These are phyloP conservation scores for Sinelater perroti DNA, from an alignment of 2,888 invertebrate genomes.

Conservation along the genomic window DNA sequence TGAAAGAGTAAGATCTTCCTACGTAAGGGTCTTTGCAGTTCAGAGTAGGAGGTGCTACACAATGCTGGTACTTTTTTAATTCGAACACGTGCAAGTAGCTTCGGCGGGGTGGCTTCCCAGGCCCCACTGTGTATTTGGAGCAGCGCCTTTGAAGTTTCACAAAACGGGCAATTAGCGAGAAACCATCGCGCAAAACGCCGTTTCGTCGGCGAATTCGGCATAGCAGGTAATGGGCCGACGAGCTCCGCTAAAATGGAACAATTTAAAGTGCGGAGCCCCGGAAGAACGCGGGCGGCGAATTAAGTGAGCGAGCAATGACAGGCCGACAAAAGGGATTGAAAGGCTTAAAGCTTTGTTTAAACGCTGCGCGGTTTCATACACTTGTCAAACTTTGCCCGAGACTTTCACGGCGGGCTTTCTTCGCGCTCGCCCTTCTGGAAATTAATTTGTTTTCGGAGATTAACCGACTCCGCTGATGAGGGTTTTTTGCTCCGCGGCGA, in stretches of 20 bases:
- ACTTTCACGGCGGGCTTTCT: slow-evolving; percentile 37
- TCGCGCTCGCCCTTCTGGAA: slow-evolving; percentile 29
- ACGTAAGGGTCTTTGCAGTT: too few relatives aligned
- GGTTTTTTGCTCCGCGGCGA: slow-evolving; percentile 20
- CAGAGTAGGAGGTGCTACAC: too few relatives aligned
- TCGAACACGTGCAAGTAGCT: too few relatives aligned
- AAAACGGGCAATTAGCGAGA: too few relatives aligned
- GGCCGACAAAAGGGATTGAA: slow-evolving; percentile 45
- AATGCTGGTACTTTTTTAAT: too few relatives aligned
- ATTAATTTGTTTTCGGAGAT: slow-evolving; percentile 34
- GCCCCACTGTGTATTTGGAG: too few relatives aligned
- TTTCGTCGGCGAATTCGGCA: too few relatives aligned
- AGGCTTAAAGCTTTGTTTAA: slow-evolving; percentile 49
- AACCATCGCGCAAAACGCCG: too few relatives aligned
- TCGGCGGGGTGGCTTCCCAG: too few relatives aligned
- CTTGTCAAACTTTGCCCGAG: slow-evolving; percentile 46
- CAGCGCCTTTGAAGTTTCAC: too few relatives aligned
- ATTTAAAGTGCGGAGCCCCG: slow-evolving; percentile 36
- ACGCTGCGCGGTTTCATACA: slow-evolving; percentile 48
- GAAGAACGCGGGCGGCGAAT: slow-evolving; percentile 36
- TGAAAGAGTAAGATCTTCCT: too few relatives aligned
- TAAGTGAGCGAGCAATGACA: slow-evolving; percentile 45
- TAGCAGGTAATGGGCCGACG: slow-evolving; percentile 28
- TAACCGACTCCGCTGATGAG: slow-evolving; percentile 24
- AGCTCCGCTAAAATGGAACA: slow-evolving; percentile 34